Evolutionary conservation across 2,113 vertebrate species (phyloP), one percentile per base, ranked within the genome.

Genomic region (Leucoraja erinaceus): DNA sequence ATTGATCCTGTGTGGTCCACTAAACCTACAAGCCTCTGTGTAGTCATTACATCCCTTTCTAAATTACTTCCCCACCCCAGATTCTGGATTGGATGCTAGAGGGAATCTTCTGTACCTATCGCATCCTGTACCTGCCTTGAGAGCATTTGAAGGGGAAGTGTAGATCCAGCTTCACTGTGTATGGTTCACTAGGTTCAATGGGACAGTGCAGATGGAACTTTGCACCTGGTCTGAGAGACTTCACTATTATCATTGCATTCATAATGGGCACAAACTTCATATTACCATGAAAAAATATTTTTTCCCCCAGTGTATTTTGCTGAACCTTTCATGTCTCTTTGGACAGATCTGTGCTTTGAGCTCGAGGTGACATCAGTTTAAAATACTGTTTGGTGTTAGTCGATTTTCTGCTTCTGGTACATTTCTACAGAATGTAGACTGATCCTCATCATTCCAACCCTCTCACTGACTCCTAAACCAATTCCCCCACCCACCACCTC

Each of bases 301-400:
- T 84, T n/a, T 47, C 38, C 38, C 70, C 28, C 56, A 63, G 28
- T 88, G 28, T 6, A 12, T 63, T 88, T 61, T n/a, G 8, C 61
- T 88, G 83, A 88, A 88, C 63, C 83, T 12, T 88, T 88, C n/a
- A 56, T 88, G 83, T 63, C 63, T 63, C 83, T 63, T 88, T 16
- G 59, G 59, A n/a, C 5, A n/a, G 59, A 0, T 63, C 83, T 88
- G 83, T 66, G 59, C 59, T 88, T n/a, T 63, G 28, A 63, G 83
- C 59, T 63, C n/a, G 61, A 61, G 59, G 12, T 88, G 56, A 31
- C 11, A 16, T 63, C 59, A 88, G 12, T 88, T 63, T 31, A 18
- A n/a, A 88, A 88, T 28, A 31, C 59, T 88, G 59, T 88, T 63
- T 59, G 7, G 5, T 63, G 28, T 63, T 88, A 31, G 28, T 31